These are phyloP conservation scores for Periophthalmus magnuspinnatus DNA, from an alignment of 2,797 vertebrate genomes.

Conservation along the genomic window DNA sequence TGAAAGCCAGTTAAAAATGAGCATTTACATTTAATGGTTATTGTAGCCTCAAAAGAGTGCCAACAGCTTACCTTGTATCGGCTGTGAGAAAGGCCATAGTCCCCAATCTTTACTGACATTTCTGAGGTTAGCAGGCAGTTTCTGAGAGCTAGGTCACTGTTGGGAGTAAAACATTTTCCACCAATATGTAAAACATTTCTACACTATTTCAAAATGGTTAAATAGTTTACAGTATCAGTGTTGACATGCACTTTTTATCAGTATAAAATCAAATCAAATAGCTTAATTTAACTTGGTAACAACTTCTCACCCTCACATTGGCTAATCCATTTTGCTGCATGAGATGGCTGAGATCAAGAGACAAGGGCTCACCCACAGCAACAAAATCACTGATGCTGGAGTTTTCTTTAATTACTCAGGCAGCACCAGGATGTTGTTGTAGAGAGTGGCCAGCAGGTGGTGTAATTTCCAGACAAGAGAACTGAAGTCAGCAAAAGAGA, in stretches of 20 bases:
- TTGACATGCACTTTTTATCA: background rate
- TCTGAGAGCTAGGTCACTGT: constrained; percentile 92
- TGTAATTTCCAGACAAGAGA: constrained; percentile 24
- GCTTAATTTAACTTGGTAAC: background rate
- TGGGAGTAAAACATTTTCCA: constrained; percentile 11
- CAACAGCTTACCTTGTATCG: constrained; percentile 85
- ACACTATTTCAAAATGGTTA: background rate
- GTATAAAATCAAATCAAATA: background rate
- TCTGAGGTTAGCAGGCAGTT: constrained; percentile 93
- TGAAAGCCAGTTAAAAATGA: background rate
- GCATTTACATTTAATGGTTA: background rate
- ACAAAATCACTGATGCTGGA: constrained; percentile 99
- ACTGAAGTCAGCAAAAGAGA: background rate
- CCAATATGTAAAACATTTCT: constrained; percentile 3
- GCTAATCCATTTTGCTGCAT: constrained; percentile 34
- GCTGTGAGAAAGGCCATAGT: constrained; percentile 93
- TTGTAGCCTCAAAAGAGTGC: background rate
- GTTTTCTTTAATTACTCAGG: constrained; percentile 88
- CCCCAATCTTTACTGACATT: constrained; percentile 93
- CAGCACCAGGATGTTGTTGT: constrained; percentile 99
- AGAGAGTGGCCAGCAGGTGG: constrained; percentile 75
- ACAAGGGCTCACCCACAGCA: constrained; percentile 84
- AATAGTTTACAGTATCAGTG: background rate
- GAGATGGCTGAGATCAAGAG: constrained; percentile 22
- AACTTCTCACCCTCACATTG: constrained; percentile 16